Evolutionary conservation across 2,113 vertebrate species (phyloP).

Genomic region (Dunckerocampus dactyliophorus): DNA sequence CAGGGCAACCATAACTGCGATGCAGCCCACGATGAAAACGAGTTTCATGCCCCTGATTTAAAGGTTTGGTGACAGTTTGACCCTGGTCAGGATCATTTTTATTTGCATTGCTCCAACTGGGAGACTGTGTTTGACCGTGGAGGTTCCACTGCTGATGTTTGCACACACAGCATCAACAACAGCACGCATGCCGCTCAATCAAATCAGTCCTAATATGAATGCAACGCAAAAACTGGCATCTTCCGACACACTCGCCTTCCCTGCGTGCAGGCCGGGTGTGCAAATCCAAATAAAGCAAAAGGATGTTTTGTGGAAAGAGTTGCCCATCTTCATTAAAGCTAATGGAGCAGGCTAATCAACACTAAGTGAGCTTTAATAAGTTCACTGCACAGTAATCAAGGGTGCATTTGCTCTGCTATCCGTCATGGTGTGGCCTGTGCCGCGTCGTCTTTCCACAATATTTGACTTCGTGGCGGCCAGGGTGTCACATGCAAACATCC

Average conservation of each 20-base stretch:
- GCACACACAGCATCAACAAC: too few species aligned
- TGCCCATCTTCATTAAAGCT: not conserved
- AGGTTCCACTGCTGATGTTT: too few species aligned
- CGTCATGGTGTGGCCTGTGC: too few species aligned
- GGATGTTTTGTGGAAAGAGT: not conserved
- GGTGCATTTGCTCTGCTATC: not conserved
- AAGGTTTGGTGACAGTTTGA: too few species aligned
- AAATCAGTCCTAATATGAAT: too few species aligned
- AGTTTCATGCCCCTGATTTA: too few species aligned
- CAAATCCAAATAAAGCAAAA: not conserved
- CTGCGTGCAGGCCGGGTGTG: not conserved
- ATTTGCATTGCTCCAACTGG: too few species aligned
- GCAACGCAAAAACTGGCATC: not conserved
- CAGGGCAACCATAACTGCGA: too few species aligned
- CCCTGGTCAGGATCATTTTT: too few species aligned
- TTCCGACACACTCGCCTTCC: not conserved
- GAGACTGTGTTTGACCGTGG: too few species aligned
- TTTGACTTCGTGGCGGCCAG: constrained; percentile 14
- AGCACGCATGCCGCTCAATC: too few species aligned
- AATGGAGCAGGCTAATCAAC: not conserved
- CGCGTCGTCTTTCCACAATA: not conserved
- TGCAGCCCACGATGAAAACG: too few species aligned
- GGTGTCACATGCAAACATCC: constrained; percentile 39
- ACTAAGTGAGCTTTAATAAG: constrained; percentile 1
- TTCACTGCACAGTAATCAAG: constrained; percentile 8